These are phyloP conservation scores for Malacoraja senta DNA, from an alignment of 2,797 vertebrate species.

Conservation along the genomic window DNA sequence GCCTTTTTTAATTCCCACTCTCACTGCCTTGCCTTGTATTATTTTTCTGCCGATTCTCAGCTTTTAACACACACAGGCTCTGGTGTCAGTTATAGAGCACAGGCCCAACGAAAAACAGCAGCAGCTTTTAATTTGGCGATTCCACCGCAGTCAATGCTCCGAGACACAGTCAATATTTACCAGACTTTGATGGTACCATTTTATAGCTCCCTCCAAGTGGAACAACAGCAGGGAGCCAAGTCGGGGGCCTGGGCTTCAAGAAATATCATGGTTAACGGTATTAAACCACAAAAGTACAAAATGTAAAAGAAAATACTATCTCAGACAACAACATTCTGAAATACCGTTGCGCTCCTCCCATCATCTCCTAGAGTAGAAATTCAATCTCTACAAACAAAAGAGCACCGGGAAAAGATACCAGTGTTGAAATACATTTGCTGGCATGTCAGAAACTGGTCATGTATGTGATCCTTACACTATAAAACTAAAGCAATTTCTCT, in stretches of 20 bases:
- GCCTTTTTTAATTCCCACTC: slow-evolving; percentile 53
- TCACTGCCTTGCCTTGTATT: slow-evolving; percentile 48
- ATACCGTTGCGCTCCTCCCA: background rate
- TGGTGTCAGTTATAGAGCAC: slow-evolving; percentile 61
- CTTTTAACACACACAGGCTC: slow-evolving; percentile 70
- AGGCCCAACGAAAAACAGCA: slow-evolving; percentile 71
- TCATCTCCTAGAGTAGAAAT: background rate
- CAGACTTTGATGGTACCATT: slow-evolving; percentile 59
- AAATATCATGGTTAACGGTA: slow-evolving; percentile 42
- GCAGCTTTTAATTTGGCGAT: slow-evolving; percentile 64
- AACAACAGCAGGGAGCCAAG: slow-evolving; percentile 51
- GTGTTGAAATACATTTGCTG: background rate
- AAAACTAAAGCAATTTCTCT: slow-evolving; percentile 24
- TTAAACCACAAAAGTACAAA: background rate
- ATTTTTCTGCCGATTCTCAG: slow-evolving; percentile 39
- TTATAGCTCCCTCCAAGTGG: slow-evolving; percentile 55
- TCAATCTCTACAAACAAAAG: too few relatives aligned
- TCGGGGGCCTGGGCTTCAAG: slow-evolving; percentile 50
- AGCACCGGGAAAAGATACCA: background rate
- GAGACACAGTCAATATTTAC: slow-evolving; percentile 67
- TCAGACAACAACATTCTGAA: background rate
- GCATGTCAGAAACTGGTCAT: background rate
- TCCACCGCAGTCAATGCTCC: slow-evolving; percentile 53
- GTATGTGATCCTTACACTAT: background rate
- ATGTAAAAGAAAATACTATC: background rate